Conservation (phyloP, 2,888 invertebrate genomes). For the Sclerodermus sp. region DNA sequence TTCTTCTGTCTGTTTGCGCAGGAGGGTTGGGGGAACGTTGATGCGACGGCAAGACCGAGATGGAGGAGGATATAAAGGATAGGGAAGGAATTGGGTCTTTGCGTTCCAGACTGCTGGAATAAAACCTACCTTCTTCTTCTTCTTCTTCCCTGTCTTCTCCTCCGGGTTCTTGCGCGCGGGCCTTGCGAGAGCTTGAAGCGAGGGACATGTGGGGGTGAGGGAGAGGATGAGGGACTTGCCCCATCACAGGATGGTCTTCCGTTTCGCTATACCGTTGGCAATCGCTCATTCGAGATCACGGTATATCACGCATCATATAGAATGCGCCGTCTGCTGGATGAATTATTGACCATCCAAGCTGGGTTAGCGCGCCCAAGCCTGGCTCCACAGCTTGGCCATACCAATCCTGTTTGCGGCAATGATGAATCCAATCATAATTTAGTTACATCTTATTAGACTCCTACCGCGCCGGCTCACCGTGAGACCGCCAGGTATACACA, state of each 20-base stretch:
- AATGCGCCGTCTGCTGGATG: slow-evolving; percentile 32
- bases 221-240: slow-evolving; percentile 13
- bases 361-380: slow-evolving; percentile 13
- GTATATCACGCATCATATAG: slow-evolving; percentile 52
- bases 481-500: slow-evolving; percentile 50
- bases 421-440: slow-evolving; percentile 57
- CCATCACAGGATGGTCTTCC: slow-evolving; percentile 23
- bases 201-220: no score
- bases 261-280: slow-evolving; percentile 42
- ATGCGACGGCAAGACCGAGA: no score
- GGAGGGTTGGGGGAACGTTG: no score
- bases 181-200: no score
- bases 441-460: slow-evolving; percentile 57
- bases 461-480: slow-evolving; percentile 53
- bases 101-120: no score
- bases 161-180: no score
- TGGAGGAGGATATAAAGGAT: no score
- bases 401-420: slow-evolving; percentile 49
- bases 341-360: slow-evolving; percentile 43
- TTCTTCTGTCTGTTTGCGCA: no score
- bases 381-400: slow-evolving; percentile 45
- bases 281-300: slow-evolving; percentile 52
- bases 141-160: no score
- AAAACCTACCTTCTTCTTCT: no score
- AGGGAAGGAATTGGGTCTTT: no score